Evolutionary conservation across 2,113 vertebrate species (phyloP), one percentile per base, ranked within the genome.

Genomic region (Phrynocephalus versicolor): DNA sequence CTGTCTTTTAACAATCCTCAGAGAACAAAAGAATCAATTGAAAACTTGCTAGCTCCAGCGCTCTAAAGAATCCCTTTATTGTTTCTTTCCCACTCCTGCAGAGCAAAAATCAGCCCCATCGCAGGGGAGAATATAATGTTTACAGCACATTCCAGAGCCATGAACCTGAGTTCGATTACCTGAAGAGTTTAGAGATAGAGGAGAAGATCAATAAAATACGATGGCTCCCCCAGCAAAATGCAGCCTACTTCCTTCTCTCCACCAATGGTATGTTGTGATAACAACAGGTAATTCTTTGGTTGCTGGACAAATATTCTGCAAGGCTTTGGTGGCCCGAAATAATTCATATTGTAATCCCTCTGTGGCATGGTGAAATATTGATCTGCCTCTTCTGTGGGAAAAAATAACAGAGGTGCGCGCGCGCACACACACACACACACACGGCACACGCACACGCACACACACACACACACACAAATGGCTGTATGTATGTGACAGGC

Each of bases 71-170:
- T 83, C 84, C 71, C 79, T 71, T 27, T 85, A 4, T 87, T 90
- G 55, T 90, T 27, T 18, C 39, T 58, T 76, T 58, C 25, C 79
- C 71, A 70, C 65, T 88, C 82, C 84, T 4, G 13, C 96, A 99
- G 98, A 98, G 98, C 96, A 99, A 98, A 95, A 98, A 97, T 92
- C 98, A 98, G 94, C 97, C 98, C 90, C 98, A 99, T 82, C 97
- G 98, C 79, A 85, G 98, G 92, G 98, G 98, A 89, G 98, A 99
- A 95, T 99, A 99, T 96, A 99, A 99, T 96, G 98, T 99, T 96
- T 99, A 99, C 97, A 99, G 98, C 97, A 99, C 98, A 95, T 99
- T 99, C 97, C 98, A 99, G 97, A 99, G 98, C 96, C 98, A 99
- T 88, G 98, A 99, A 95, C 98, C 98, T 0, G 98, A 99, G 96